A percentile compares a stretch with the other conserved stretches of the same genome.
Conservation (phyloP, 2,113 vertebrate genomes). For the Lates calcarifer region DNA sequence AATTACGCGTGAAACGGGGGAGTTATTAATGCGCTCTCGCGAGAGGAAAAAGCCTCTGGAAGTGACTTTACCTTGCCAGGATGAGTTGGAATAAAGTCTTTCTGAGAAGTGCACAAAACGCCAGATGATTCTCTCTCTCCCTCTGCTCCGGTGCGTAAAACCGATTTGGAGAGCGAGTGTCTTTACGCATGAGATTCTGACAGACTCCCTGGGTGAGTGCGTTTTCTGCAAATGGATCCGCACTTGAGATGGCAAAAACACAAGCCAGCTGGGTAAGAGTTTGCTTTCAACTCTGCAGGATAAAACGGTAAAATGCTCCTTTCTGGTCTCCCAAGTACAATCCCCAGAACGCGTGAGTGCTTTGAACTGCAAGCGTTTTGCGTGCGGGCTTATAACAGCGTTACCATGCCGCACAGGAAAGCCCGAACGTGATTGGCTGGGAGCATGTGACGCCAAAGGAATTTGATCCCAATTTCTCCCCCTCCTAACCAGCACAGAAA, state of each 20-base stretch:
- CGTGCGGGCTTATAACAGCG: slow-evolving; percentile 67
- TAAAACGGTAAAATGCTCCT: slow-evolving; percentile 66
- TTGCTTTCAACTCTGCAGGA: slow-evolving; percentile 42
- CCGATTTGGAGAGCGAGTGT: slow-evolving; percentile 32
- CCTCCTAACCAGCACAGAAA: slow-evolving; percentile 32
- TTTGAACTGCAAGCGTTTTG: slow-evolving; percentile 71
- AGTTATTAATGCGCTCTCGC: background rate
- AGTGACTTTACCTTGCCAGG: slow-evolving; percentile 37
- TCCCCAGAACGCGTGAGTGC: slow-evolving; percentile 76
- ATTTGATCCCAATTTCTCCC: slow-evolving; percentile 65
- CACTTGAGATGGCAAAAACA: slow-evolving; percentile 21
- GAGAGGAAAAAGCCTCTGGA: slow-evolving; percentile 30
- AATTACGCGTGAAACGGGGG: slow-evolving; percentile 68
- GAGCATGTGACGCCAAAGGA: slow-evolving; percentile 74
- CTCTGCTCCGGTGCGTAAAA: slow-evolving; percentile 55
- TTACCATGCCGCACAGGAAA: slow-evolving; percentile 56
- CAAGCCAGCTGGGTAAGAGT: slow-evolving; percentile 45
- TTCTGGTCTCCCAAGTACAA: slow-evolving; percentile 68
- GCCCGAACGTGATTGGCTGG: slow-evolving; percentile 64
- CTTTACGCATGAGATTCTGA: slow-evolving; percentile 54
- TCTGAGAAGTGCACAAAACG: background rate
- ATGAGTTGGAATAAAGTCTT: slow-evolving; percentile 17
- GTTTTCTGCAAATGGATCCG: slow-evolving; percentile 48
- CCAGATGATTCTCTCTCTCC: slow-evolving; percentile 4
- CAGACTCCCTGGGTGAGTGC: slow-evolving; percentile 23